Evolutionary conservation across 2,888 invertebrate species (phyloP).

Genomic region (Dicyrtomina minuta): DNA sequence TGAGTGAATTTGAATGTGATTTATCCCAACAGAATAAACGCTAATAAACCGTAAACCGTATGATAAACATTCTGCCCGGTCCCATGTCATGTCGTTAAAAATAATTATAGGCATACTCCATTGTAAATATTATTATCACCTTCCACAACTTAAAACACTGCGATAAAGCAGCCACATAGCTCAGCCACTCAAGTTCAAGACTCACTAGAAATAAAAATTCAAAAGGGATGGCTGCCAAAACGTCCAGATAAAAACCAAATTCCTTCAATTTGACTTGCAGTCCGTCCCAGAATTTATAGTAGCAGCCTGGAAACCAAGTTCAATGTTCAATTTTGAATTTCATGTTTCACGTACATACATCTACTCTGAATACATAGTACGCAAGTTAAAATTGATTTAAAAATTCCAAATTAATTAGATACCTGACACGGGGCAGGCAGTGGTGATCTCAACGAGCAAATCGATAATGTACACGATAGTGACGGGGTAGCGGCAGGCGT

Average conservation of each 20-base stretch:
- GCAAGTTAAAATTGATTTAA: not conserved
- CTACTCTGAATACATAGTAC: not conserved
- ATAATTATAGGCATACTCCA: not conserved
- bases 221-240: constrained; percentile 42
- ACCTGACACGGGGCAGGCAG: constrained; percentile 47
- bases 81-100: no score
- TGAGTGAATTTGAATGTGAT: not conserved
- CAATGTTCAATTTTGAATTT: constrained; percentile 4
- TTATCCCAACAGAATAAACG: not conserved
- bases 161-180: not conserved
- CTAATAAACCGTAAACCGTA: not conserved
- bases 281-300: constrained; percentile 48
- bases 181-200: no score
- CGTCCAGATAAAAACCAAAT: constrained; percentile 42
- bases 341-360: not conserved
- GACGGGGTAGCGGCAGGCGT: not conserved
- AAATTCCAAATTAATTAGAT: not conserved
- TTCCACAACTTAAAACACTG: constrained; percentile 42
- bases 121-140: constrained; percentile 29
- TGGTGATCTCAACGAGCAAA: constrained; percentile 45
- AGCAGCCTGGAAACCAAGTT: constrained; percentile 37
- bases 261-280: constrained; percentile 26
- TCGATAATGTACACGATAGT: constrained; percentile 36
- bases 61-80: no score
- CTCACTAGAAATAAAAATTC: constrained; percentile 22